Conservation (phyloP, 1,140 invertebrate genomes). For the Tetranychus urticae region DNA sequence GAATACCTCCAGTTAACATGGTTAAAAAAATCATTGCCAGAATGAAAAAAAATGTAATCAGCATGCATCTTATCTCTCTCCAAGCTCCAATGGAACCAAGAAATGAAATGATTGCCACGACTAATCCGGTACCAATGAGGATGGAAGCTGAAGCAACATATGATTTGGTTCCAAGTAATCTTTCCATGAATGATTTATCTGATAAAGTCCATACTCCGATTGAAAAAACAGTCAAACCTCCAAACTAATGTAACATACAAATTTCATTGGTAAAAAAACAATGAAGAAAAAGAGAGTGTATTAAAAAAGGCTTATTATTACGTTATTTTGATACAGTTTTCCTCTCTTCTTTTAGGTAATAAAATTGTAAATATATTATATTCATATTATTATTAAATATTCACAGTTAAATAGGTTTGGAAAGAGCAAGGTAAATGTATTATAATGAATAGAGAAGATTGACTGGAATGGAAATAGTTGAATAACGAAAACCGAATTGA, state of each 20-base stretch:
- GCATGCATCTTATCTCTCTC: slow-evolving; percentile 53
- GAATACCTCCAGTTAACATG: slow-evolving; percentile 51
- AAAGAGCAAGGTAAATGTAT: too few relatives aligned
- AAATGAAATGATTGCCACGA: slow-evolving; percentile 49
- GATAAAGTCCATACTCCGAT: slow-evolving; percentile 54
- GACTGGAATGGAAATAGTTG: too few relatives aligned
- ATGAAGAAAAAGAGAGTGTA: too few relatives aligned
- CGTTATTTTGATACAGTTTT: too few relatives aligned
- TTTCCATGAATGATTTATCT: slow-evolving; percentile 54
- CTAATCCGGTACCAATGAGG: slow-evolving; percentile 45
- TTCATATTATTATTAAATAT: too few relatives aligned
- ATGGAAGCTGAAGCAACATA: slow-evolving; percentile 37
- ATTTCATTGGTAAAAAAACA: too few relatives aligned
- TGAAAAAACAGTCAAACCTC: slow-evolving; percentile 43
- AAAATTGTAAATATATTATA: too few relatives aligned
- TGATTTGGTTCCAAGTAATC: slow-evolving; percentile 28
- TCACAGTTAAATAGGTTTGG: too few relatives aligned
- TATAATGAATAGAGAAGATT: too few relatives aligned
- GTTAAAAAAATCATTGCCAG: slow-evolving; percentile 61
- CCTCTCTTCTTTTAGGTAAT: too few relatives aligned
- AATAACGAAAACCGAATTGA: too few relatives aligned
- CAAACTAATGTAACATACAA: slow-evolving; percentile 29
- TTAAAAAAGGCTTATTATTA: too few relatives aligned
- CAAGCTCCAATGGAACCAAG: slow-evolving; percentile 61
- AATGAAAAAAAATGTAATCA: slow-evolving; percentile 63